Conservation (phyloP, 2,888 invertebrate species). For the Octonoba sinensis region DNA sequence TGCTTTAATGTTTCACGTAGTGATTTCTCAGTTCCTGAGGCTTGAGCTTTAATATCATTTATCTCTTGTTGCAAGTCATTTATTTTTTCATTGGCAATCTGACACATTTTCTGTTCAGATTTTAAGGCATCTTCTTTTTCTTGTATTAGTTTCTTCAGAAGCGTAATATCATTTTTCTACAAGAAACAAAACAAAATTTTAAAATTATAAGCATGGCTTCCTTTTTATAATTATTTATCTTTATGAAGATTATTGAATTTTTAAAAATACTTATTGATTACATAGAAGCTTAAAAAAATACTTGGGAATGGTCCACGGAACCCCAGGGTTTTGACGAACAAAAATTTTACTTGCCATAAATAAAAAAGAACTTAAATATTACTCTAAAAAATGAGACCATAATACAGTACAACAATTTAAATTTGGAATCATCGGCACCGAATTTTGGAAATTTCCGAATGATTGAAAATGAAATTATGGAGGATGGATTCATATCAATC, state of each 20-base stretch:
- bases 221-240: not conserved
- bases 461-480: no score
- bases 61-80: conserved; percentile 82
- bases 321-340: not conserved
- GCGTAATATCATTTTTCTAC: conserved; percentile 79
- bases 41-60: conserved; percentile 77
- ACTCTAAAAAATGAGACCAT: no score
- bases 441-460: no score
- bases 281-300: not conserved
- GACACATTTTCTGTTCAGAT: conserved; percentile 73
- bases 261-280: conserved; percentile 67
- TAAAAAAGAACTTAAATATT: no score
- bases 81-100: conserved; percentile 82
- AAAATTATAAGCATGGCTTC: not conserved
- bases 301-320: not conserved
- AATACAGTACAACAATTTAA: no score
- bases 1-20: conserved; percentile 47
- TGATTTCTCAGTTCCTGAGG: conserved; percentile 36
- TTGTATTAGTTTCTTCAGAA: conserved; percentile 77
- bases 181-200: conserved; percentile 68
- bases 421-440: no score
- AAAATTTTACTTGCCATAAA: no score
- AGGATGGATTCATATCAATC: no score
- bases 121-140: conserved; percentile 78
- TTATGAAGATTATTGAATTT: no score